Base-by-base conservation (phyloP, 2,797 vertebrate genomes). In the Bufotes viridis region DNA sequence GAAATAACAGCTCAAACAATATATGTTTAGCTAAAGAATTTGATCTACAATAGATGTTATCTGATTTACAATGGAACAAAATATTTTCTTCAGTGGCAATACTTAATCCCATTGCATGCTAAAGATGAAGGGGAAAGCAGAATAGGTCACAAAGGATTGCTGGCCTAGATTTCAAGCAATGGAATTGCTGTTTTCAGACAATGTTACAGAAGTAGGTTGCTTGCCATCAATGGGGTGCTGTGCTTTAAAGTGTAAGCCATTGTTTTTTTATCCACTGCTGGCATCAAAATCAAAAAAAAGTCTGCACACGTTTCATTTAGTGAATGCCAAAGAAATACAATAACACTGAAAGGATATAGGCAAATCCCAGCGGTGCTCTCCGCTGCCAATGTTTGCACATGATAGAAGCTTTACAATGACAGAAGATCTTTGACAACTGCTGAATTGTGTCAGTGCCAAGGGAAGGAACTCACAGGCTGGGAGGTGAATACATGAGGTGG, bases 341-440 rank as follows among this genome's bases (percentile, higher is more conserved):
- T 95, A 95, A 95, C 93, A 94, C 92, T 93, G 94, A 94, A 92
- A 95, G 95, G 96, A 95, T 95, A 93, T 94, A 93, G 94, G 57
- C 91, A 94, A 95, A 93, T 95, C 94, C 95, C 95, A 93, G 92
- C 92, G 94, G 95, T 91, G 90, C 93, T 93, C 93, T 89, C 91
- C 92, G 93, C 91, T 95, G 95, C 95, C 95, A 96, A 94, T 93
- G 93, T 93, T 95, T 94, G 91, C 93, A 94, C 94, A 95, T 95
- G 95, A 95, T 95, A 95, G 94, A 94, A 93, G 91, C 85, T 90
- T 93, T 93, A 92, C 92, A 95, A 92, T 95, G 95, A 95, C 94
- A 94, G 93, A 93, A 92, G 93, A 78, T 94, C 94, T 94, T 93
- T 95, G 95, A 95, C 94, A 94, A 94, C 94, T 93, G 91, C 91